Conservation (phyloP, 2,797 vertebrate species). For the Rhadinocentrus ornatus region DNA sequence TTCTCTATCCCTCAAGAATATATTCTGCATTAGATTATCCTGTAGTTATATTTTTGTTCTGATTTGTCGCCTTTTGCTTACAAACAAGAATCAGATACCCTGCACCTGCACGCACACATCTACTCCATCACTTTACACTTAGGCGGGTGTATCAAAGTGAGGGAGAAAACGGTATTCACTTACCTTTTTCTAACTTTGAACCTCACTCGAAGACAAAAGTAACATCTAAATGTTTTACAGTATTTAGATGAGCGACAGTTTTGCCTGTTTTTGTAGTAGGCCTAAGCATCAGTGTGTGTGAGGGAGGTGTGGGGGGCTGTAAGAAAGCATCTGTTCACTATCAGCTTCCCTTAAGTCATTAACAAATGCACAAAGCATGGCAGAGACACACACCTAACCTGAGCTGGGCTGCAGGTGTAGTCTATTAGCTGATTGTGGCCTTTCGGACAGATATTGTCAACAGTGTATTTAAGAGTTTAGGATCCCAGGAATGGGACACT, state of each 20-base stretch:
- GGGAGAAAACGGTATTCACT: neutral
- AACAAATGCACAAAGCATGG: conserved; percentile 15
- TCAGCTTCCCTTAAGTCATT: conserved; percentile 27
- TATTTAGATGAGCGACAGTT: neutral
- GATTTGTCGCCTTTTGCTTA: conserved; percentile 18
- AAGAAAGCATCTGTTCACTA: conserved; percentile 37
- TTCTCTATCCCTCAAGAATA: conserved; percentile 19
- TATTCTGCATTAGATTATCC: conserved; percentile 20
- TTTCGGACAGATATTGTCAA: conserved; percentile 42
- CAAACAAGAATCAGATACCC: conserved; percentile 19
- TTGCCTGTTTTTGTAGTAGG: conserved; percentile 9
- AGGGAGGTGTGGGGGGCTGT: neutral
- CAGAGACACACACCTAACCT: conserved; percentile 33
- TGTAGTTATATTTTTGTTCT: conserved; percentile 13
- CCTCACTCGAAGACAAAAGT: neutral
- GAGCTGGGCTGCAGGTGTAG: conserved; percentile 41
- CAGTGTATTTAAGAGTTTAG: conserved; percentile 43
- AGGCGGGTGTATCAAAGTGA: conserved; percentile 25
- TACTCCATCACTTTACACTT: conserved; percentile 16
- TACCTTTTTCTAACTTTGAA: conserved; percentile 31
- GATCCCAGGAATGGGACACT: conserved; percentile 31
- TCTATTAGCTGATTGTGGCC: conserved; percentile 70
- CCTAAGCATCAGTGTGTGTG: neutral
- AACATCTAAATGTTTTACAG: conserved; percentile 8
- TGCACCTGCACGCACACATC: neutral